Conservation (phyloP, 2,113 vertebrate species). For the Hemicordylus capensis region DNA sequence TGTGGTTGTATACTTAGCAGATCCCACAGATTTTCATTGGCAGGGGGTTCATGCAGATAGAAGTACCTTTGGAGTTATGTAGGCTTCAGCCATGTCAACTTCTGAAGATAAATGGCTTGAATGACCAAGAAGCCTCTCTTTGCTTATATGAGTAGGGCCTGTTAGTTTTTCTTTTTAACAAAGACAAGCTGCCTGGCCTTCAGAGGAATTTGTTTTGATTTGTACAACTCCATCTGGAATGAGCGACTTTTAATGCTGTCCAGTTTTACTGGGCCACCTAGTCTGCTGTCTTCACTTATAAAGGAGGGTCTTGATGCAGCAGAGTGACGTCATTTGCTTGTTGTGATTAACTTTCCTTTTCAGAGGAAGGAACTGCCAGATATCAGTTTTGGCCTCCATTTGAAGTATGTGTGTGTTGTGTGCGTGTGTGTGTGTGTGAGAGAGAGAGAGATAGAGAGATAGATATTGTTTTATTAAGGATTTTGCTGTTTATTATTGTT, state of each 20-base stretch:
- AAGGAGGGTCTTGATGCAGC: background rate
- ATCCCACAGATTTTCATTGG: background rate
- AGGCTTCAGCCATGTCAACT: background rate
- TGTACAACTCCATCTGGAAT: slow-evolving; percentile 50
- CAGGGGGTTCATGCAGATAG: background rate
- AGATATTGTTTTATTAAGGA: slow-evolving; percentile 22
- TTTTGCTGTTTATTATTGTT: slow-evolving; percentile 43
- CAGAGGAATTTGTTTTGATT: slow-evolving; percentile 52
- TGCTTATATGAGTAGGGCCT: background rate
- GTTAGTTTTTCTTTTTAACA: background rate
- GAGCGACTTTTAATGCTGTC: slow-evolving; percentile 27
- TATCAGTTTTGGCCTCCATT: slow-evolving; percentile 48
- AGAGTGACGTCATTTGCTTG: slow-evolving; percentile 47
- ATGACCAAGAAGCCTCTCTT: background rate
- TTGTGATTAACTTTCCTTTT: background rate
- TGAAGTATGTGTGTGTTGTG: rapidly evolving
- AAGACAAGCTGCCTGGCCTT: slow-evolving; percentile 38
- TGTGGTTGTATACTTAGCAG: background rate
- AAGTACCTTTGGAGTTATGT: background rate
- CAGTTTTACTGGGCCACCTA: slow-evolving; percentile 57
- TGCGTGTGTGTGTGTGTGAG: background rate
- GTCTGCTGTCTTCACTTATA: slow-evolving; percentile 44
- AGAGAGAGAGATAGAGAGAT: background rate
- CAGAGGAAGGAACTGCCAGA: slow-evolving; percentile 55
- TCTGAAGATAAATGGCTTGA: background rate